Percentiles rank a stretch among this genome's conserved stretches.
These are phyloP conservation scores for Rhincodon typus DNA, from an alignment of 2,797 vertebrate genomes.

Conservation along the genomic window DNA sequence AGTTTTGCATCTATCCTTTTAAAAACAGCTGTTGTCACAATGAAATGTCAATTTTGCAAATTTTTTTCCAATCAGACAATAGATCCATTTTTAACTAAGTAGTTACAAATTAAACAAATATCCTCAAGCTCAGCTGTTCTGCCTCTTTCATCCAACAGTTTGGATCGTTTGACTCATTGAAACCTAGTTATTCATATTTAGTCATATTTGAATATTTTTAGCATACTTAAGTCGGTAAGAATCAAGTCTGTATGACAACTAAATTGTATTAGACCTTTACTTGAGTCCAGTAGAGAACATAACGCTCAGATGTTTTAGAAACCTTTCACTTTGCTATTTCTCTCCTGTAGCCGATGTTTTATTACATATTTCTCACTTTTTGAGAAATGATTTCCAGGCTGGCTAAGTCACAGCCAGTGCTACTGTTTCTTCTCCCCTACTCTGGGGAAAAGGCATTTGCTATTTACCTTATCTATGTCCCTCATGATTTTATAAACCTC, in stretches of 20 bases:
- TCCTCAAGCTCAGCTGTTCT: neutral
- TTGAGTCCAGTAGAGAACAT: neutral
- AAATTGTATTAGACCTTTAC: neutral
- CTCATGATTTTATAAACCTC: too few relatives aligned
- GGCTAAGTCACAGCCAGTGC: neutral
- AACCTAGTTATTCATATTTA: neutral
- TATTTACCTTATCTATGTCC: too few relatives aligned
- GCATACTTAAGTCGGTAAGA: neutral
- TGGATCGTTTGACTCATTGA: neutral
- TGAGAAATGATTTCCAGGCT: too few relatives aligned
- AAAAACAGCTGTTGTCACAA: neutral
- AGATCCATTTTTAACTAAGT: neutral
- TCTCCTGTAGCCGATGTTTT: neutral
- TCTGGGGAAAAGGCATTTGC: too few relatives aligned
- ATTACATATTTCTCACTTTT: conserved; percentile 2
- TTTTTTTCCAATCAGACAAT: neutral
- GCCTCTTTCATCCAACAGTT: neutral
- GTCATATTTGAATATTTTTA: neutral
- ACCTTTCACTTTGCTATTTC: conserved; percentile 8
- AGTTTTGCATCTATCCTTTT: neutral
- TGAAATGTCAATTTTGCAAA: neutral
- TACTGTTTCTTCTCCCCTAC: neutral
- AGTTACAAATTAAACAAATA: conserved; percentile 9
- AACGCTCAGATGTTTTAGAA: conserved; percentile 6
- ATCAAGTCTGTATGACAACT: conserved; percentile 1